phyloP scores from a whole-genome alignment of 2,888 invertebrate genomes.

The Adelphocoris suturalis region DNA sequence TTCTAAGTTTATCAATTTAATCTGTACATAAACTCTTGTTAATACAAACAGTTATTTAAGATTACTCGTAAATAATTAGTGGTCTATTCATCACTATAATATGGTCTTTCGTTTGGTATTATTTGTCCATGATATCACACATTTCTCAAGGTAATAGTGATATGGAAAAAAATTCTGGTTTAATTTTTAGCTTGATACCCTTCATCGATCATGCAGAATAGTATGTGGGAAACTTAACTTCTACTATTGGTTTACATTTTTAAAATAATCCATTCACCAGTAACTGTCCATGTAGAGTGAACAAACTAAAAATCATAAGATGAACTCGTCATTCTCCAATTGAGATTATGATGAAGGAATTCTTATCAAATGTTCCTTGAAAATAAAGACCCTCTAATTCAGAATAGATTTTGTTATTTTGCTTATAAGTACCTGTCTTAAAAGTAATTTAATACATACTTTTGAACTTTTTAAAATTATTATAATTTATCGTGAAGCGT shows the following conservation, averaged over 20 bases:
- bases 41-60: slow-evolving; percentile 18
- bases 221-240: not conserved
- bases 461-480: not conserved
- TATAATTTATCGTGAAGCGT: not conserved
- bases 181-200: no score
- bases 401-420: not conserved
- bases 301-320: not conserved
- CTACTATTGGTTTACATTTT: not conserved
- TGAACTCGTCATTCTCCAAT: not conserved
- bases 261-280: not conserved
- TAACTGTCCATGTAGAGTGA: not conserved
- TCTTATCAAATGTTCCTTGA: not conserved
- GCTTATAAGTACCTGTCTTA: no score
- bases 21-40: slow-evolving; percentile 45
- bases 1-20: not conserved
- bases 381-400: not conserved
- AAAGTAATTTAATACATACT: no score
- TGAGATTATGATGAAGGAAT: not conserved
- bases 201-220: not conserved
- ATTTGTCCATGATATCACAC: not conserved
- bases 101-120: not conserved
- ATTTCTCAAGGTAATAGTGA: slow-evolving; percentile 22
- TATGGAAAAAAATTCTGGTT: not conserved
- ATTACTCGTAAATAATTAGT: slow-evolving; percentile 7
- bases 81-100: not conserved